Evolutionary conservation across 1,140 invertebrate genomes (phyloP).

Genomic region (Tribolium castaneum): DNA sequence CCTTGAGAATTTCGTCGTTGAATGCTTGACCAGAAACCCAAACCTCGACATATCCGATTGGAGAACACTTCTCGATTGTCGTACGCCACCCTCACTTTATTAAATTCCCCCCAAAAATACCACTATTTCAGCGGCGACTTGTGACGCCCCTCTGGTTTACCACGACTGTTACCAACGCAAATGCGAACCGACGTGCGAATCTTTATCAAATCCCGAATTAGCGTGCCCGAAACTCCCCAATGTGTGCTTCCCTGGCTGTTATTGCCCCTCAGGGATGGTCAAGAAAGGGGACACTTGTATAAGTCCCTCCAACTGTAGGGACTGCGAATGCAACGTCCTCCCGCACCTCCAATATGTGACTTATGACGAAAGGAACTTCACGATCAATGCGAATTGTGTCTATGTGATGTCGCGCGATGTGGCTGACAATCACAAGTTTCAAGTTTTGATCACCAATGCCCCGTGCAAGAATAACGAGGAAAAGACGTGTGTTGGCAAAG

Average conservation of each 20-base stretch:
- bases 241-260: conserved; percentile 84
- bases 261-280: conserved; percentile 82
- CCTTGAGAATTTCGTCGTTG: conserved; percentile 75
- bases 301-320: conserved; percentile 76
- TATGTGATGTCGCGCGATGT: conserved; percentile 78
- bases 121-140: conserved; percentile 70
- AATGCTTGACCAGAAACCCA: conserved; percentile 75
- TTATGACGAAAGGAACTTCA: conserved; percentile 79
- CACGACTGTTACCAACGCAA: conserved; percentile 80
- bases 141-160: conserved; percentile 78
- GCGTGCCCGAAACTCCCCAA: conserved; percentile 72
- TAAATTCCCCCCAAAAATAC: neutral
- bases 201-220: conserved; percentile 67
- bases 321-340: conserved; percentile 81
- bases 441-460: conserved; percentile 73
- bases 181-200: conserved; percentile 80
- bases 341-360: conserved; percentile 78
- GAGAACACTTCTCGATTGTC: conserved; percentile 76
- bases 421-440: conserved; percentile 71
- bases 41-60: conserved; percentile 74
- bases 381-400: conserved; percentile 81
- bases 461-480: conserved; percentile 66
- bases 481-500: conserved; percentile 70
- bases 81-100: conserved; percentile 63
- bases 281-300: conserved; percentile 77